A percentile compares a stretch with the other conserved stretches of the same genome.
phyloP scores from a whole-genome alignment of 2,797 vertebrate species.

The Enteromius fasciolatus region DNA sequence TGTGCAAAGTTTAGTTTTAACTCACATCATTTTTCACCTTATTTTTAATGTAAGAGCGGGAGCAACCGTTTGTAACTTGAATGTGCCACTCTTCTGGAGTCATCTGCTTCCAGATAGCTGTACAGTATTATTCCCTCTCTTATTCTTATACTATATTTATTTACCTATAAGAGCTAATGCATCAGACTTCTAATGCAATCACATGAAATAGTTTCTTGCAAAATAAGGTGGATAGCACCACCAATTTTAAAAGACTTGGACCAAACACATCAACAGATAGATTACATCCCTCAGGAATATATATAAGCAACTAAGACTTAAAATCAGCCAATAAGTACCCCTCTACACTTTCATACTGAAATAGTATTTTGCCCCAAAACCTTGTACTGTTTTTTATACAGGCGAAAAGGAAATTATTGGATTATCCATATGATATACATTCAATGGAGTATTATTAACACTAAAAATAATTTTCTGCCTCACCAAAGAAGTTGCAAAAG shows the following conservation, averaged over 20 bases:
- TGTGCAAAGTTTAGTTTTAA: background rate
- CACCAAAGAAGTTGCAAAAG: slow-evolving; percentile 21
- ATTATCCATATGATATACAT: background rate
- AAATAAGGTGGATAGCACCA: background rate
- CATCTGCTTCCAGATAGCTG: background rate
- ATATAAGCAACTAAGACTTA: background rate
- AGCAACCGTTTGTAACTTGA: background rate
- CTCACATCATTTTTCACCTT: background rate
- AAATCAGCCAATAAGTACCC: background rate
- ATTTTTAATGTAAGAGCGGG: background rate
- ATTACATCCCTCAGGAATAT: background rate
- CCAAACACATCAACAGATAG: background rate
- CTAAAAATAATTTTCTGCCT: slow-evolving; percentile 30
- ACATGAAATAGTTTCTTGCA: background rate
- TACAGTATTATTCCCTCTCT: background rate
- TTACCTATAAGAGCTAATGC: background rate
- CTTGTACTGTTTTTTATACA: slow-evolving; percentile 6
- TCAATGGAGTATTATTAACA: slow-evolving; percentile 5
- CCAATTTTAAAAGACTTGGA: background rate
- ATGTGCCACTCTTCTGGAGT: background rate
- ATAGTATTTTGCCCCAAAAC: background rate
- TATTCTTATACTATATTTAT: background rate
- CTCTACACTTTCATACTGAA: background rate
- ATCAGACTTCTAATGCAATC: background rate
- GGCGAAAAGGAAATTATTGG: background rate